Percentiles rank a stretch among this genome's conserved stretches.
phyloP scores from a whole-genome alignment of 2,888 invertebrate genomes.

The Habroteleia sp. region DNA sequence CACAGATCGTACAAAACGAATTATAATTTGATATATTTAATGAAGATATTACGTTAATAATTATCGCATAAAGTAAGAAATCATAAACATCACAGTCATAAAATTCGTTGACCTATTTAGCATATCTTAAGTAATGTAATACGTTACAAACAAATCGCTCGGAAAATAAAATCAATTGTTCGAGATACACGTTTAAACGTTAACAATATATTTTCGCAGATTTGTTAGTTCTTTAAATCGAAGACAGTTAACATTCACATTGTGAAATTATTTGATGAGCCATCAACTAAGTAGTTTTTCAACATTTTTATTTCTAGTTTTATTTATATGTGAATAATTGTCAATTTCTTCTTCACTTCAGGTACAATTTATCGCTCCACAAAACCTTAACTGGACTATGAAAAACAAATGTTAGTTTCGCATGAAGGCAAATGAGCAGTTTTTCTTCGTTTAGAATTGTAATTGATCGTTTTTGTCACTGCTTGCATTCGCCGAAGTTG shows the following conservation, averaged over 20 bases:
- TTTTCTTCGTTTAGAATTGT: slow-evolving; percentile 39
- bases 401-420: slow-evolving; percentile 17
- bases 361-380: slow-evolving; percentile 53
- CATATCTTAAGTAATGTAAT: slow-evolving; percentile 45
- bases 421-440: slow-evolving; percentile 40
- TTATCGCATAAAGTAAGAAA: slow-evolving; percentile 39
- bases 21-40: slow-evolving; percentile 13
- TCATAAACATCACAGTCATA: slow-evolving; percentile 55
- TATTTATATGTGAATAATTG: slow-evolving; percentile 50
- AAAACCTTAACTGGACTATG: slow-evolving; percentile 24
- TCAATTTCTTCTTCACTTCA: slow-evolving; percentile 46
- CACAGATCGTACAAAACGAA: slow-evolving; percentile 16
- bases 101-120: slow-evolving; percentile 54
- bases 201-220: slow-evolving; percentile 32
- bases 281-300: slow-evolving; percentile 53
- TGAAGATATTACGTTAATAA: slow-evolving; percentile 7
- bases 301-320: slow-evolving; percentile 29
- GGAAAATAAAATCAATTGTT: slow-evolving; percentile 28
- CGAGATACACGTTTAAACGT: slow-evolving; percentile 33
- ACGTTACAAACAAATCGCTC: slow-evolving; percentile 22
- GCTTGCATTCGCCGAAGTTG: slow-evolving; percentile 5
- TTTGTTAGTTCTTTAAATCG: slow-evolving; percentile 45
- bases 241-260: slow-evolving; percentile 59
- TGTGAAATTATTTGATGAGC: slow-evolving; percentile 49
- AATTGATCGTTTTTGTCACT: slow-evolving; percentile 37